Percentiles rank a stretch among this genome's conserved stretches.
Evolutionary conservation across 1,140 invertebrate genomes (phyloP).

Genomic region (Eupristina koningsbergeri): DNA sequence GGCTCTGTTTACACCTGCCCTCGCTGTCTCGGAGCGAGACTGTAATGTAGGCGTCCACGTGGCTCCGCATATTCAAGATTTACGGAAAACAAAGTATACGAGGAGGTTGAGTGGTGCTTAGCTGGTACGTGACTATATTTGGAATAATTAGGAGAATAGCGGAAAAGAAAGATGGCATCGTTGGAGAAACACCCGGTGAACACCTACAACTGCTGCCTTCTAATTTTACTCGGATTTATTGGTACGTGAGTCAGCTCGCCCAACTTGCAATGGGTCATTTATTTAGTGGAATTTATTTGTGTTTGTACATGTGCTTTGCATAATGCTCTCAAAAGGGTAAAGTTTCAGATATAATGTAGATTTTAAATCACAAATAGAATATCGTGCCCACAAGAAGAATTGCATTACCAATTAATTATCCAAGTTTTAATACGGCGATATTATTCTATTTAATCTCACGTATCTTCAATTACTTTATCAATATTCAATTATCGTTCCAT

Average conservation of each 20-base stretch:
- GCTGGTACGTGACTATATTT: not conserved
- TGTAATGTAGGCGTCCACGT: not conserved
- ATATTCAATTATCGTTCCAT: no score
- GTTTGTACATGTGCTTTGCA: not conserved
- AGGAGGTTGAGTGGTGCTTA: not conserved
- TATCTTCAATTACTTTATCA: no score
- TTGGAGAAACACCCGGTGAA: slow-evolving; percentile 35
- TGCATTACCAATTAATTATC: no score
- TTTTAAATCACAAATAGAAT: no score
- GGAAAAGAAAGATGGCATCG: slow-evolving; percentile 37
- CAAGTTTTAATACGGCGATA: no score
- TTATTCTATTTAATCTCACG: no score
- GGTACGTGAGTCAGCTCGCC: slow-evolving; percentile 52
- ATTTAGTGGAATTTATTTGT: slow-evolving; percentile 27
- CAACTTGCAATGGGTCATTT: not conserved
- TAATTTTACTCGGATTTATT: slow-evolving; percentile 55
- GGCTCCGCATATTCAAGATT: not conserved
- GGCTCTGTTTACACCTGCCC: not conserved
- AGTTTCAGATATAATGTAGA: not conserved
- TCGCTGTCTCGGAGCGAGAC: not conserved
- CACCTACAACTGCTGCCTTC: slow-evolving; percentile 45
- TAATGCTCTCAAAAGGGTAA: not conserved
- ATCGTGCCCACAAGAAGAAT: no score
- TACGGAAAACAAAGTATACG: not conserved
- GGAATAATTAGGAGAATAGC: not conserved